phyloP scores from a whole-genome alignment of 2,888 invertebrate genomes.

The Tricholauxania praeusta region DNA sequence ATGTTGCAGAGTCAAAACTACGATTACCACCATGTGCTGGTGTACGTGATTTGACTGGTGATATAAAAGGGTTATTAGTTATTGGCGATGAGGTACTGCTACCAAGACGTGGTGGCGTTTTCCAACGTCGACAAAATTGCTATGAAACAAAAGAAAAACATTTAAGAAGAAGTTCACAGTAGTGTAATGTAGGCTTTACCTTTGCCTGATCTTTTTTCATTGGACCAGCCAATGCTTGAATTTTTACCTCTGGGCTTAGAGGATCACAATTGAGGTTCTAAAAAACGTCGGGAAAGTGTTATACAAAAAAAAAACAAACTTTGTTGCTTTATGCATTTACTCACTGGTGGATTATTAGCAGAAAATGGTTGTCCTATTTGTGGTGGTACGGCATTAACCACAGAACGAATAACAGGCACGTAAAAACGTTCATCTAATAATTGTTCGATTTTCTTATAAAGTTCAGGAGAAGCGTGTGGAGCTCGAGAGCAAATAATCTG shows the following conservation, averaged over 20 bases:
- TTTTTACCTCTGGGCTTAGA: slow-evolving; percentile 78
- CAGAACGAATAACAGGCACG: slow-evolving; percentile 87
- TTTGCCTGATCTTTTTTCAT: slow-evolving; percentile 83
- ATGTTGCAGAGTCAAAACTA: slow-evolving; percentile 38
- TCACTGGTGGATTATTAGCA: slow-evolving; percentile 76
- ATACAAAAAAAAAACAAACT: too few species aligned
- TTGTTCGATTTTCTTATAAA: slow-evolving; percentile 71
- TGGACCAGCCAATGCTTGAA: slow-evolving; percentile 91
- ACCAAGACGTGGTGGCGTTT: slow-evolving; percentile 78
- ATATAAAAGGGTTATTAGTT: slow-evolving; percentile 52
- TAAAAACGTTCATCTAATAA: slow-evolving; percentile 83
- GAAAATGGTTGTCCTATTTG: slow-evolving; percentile 84
- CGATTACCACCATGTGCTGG: slow-evolving; percentile 45
- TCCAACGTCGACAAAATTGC: slow-evolving; percentile 83
- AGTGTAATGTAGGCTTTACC: slow-evolving; percentile 40
- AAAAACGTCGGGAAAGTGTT: too few species aligned
- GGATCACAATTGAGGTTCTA: slow-evolving; percentile 75
- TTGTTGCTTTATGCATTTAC: slow-evolving; percentile 45
- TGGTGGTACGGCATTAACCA: slow-evolving; percentile 81
- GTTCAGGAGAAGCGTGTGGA: slow-evolving; percentile 65
- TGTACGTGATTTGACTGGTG: slow-evolving; percentile 54
- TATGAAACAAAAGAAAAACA: slow-evolving; percentile 38
- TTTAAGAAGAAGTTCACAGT: neutral
- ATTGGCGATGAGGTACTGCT: slow-evolving; percentile 51
- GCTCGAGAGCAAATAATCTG: slow-evolving; percentile 83